phyloP scores from a whole-genome alignment of 2,888 invertebrate species.

The Linyphia triangularis region DNA sequence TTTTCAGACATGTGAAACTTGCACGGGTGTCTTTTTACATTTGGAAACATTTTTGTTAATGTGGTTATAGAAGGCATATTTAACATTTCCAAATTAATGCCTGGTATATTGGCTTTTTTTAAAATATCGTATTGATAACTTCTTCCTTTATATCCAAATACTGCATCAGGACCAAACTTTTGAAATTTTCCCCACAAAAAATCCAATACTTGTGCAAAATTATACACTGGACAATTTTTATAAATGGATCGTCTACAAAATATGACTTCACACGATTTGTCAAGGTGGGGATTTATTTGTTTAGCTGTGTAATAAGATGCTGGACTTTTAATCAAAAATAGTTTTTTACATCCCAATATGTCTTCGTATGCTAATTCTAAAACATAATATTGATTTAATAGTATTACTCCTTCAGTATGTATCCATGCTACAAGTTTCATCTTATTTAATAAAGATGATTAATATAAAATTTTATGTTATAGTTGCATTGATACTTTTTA shows the following conservation, averaged over 20 bases:
- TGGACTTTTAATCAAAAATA: slow-evolving; percentile 24
- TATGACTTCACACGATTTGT: background rate
- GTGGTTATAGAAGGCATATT: background rate
- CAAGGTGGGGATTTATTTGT: background rate
- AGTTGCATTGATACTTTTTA: background rate
- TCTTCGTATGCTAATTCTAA: slow-evolving; percentile 10
- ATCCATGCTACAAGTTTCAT: background rate
- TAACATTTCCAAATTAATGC: background rate
- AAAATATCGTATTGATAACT: slow-evolving; percentile 9
- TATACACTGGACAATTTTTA: background rate
- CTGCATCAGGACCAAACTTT: background rate
- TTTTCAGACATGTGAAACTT: background rate
- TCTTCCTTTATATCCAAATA: background rate
- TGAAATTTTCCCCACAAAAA: background rate
- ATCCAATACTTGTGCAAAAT: background rate
- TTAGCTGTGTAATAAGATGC: background rate
- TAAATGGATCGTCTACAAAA: background rate
- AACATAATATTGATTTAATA: slow-evolving; percentile 6
- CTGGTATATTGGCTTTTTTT: background rate
- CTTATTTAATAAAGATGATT: background rate
- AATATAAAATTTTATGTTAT: background rate
- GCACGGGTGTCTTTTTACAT: background rate
- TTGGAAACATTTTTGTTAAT: background rate
- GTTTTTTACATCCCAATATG: background rate
- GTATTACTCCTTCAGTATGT: slow-evolving; percentile 6